Evolutionary conservation across 2,113 vertebrate genomes (phyloP).

Genomic region (Neomonachus schauinslandi): DNA sequence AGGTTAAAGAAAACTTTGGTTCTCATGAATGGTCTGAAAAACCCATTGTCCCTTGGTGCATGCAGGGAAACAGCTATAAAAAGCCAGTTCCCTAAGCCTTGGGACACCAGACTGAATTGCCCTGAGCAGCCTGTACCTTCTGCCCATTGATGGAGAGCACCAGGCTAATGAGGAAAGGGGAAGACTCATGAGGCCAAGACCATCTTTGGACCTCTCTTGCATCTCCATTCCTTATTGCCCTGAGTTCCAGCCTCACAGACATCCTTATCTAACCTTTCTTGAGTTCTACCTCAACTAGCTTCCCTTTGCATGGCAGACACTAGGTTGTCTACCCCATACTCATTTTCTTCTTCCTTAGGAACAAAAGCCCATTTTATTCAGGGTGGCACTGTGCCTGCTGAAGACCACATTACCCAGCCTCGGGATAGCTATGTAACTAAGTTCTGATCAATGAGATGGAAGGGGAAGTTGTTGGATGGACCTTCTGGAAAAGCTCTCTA

Average conservation of each 20-base stretch:
- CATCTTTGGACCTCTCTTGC: not conserved
- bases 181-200: not conserved
- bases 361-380: not conserved
- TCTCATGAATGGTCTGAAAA: not conserved
- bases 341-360: not conserved
- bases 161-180: not conserved
- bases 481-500: not conserved
- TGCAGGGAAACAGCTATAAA: not conserved
- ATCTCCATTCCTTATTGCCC: not conserved
- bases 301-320: slow-evolving; percentile 31
- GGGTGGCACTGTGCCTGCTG: not conserved
- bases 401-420: not conserved
- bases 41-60: not conserved
- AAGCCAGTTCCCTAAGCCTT: not conserved
- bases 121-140: not conserved
- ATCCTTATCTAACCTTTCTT: not conserved
- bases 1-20: not conserved
- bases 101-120: not conserved
- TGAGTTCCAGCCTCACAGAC: not conserved
- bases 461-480: not conserved
- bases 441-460: not conserved
- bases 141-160: not conserved
- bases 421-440: not conserved
- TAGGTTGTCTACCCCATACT: not conserved
- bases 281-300: not conserved